These are phyloP conservation scores for Danio jaintianensis DNA, from an alignment of 2,797 vertebrate species.

Conservation along the genomic window DNA sequence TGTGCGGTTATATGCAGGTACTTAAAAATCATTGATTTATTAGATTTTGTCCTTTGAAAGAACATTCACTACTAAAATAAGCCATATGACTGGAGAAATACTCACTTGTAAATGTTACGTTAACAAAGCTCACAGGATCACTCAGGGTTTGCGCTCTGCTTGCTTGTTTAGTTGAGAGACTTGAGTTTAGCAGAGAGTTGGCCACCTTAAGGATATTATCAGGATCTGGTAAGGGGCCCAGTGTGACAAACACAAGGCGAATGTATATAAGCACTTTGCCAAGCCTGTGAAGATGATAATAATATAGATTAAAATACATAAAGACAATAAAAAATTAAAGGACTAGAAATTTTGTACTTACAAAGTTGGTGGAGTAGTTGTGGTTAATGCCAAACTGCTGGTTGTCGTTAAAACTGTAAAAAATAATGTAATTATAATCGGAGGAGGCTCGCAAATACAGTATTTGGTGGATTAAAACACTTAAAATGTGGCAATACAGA, in stretches of 20 bases:
- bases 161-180: background rate
- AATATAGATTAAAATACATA: background rate
- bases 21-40: background rate
- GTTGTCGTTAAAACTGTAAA: background rate
- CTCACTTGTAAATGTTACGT: background rate
- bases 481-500: too few species aligned
- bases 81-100: background rate
- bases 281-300: background rate
- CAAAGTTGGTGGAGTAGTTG: background rate
- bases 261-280: slow-evolving; percentile 29
- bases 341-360: background rate
- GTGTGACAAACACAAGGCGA: slow-evolving; percentile 7
- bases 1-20: background rate
- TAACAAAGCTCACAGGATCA: slow-evolving; percentile 17
- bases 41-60: too few species aligned
- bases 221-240: background rate
- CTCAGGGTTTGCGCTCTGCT: background rate
- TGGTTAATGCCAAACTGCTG: background rate
- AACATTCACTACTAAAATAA: background rate
- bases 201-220: background rate
- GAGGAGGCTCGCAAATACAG: background rate
- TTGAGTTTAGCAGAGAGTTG: background rate
- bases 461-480: background rate
- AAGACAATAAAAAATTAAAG: background rate
- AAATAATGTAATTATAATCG: background rate